A percentile compares a stretch with the other conserved stretches of the same genome.
Conservation (phyloP, 2,113 vertebrate species). For the Etia nguti region DNA sequence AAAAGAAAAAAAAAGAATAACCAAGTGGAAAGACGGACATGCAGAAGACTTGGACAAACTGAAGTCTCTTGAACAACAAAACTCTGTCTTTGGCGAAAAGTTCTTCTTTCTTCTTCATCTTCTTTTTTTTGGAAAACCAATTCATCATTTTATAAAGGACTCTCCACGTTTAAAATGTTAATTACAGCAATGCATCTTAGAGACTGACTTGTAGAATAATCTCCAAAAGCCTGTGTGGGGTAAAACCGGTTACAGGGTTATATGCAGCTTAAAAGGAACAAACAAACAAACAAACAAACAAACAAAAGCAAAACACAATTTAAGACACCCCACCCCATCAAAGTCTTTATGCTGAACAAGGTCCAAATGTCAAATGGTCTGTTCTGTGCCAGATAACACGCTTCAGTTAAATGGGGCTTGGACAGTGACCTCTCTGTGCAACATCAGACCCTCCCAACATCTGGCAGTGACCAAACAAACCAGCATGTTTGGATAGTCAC, state of each 20-base stretch:
- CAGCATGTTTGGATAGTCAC: neutral
- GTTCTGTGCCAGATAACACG: slow-evolving; percentile 58
- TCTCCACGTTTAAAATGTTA: slow-evolving; percentile 52
- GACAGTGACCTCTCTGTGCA: slow-evolving; percentile 39
- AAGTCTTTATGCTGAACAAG: slow-evolving; percentile 22
- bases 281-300: neutral
- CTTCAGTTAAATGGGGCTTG: slow-evolving; percentile 52
- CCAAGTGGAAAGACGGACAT: slow-evolving; percentile 35
- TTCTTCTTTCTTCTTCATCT: neutral
- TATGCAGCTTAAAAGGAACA: neutral
- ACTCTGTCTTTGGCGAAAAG: neutral
- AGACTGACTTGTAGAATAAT: slow-evolving; percentile 29
- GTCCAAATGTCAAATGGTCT: slow-evolving; percentile 59
- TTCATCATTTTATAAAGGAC: slow-evolving; percentile 46
- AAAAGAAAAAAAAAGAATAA: too few species aligned
- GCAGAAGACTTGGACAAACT: slow-evolving; percentile 2
- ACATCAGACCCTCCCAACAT: slow-evolving; percentile 32
- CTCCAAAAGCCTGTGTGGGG: neutral
- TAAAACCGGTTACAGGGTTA: slow-evolving; percentile 21
- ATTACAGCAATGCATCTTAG: slow-evolving; percentile 48
- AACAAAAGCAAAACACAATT: neutral
- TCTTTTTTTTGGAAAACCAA: slow-evolving; percentile 28
- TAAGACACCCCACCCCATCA: neutral
- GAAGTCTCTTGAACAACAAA: neutral
- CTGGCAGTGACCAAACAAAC: slow-evolving; percentile 45